Percentiles rank a stretch among this genome's conserved stretches.
Conservation (phyloP, 2,113 vertebrate genomes). For the Egretta garzetta region DNA sequence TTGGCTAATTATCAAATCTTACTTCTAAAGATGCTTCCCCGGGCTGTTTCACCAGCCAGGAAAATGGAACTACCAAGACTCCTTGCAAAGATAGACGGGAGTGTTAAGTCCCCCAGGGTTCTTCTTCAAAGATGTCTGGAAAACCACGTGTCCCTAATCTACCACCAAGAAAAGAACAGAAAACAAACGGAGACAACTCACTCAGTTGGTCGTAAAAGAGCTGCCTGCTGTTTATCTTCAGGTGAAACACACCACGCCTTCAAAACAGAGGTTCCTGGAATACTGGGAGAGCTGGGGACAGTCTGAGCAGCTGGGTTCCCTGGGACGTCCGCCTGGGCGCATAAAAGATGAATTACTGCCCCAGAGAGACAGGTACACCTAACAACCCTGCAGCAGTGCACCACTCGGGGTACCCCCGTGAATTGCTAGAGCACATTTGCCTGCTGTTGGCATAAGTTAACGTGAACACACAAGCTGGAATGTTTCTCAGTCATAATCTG, state of each 20-base stretch:
- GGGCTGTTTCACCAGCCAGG: background rate
- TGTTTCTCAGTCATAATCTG: background rate
- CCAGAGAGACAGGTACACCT: background rate
- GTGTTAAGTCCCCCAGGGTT: background rate
- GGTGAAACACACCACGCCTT: constrained; percentile 87
- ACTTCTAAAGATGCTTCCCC: background rate
- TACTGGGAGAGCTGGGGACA: constrained; percentile 87
- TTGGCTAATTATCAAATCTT: background rate
- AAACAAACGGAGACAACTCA: constrained; percentile 72
- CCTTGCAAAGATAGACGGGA: background rate
- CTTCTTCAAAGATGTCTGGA: background rate
- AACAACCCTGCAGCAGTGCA: background rate
- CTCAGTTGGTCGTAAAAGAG: constrained; percentile 86
- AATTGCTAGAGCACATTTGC: background rate
- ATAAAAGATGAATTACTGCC: background rate
- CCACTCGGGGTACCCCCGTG: accelerated
- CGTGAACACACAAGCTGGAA: background rate
- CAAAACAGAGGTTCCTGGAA: constrained; percentile 80
- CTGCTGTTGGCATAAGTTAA: background rate
- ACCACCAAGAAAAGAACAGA: background rate
- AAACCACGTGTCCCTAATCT: background rate
- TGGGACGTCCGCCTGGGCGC: constrained; percentile 75
- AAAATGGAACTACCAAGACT: background rate
- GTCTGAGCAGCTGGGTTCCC: constrained; percentile 79
- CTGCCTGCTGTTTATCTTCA: constrained; percentile 88